Evolutionary conservation across 2,797 vertebrate species (phyloP).

Genomic region (Numenius phaeopus): DNA sequence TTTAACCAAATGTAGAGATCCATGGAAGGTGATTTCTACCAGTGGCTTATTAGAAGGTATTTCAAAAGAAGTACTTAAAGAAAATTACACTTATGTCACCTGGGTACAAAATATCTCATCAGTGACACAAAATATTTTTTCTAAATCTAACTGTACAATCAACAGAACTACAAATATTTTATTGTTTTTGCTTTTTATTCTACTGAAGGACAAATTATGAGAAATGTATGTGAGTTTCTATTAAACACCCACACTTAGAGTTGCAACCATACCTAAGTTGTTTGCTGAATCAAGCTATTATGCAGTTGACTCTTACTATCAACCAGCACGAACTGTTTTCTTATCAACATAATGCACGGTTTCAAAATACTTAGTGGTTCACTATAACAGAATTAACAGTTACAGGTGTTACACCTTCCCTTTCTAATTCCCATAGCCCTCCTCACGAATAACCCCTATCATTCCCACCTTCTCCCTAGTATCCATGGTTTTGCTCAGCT

Average conservation of each 20-base stretch:
- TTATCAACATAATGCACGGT: background rate
- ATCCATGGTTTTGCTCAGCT: background rate
- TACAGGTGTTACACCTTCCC: background rate
- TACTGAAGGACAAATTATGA: background rate
- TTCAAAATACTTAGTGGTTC: background rate
- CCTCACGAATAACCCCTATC: background rate
- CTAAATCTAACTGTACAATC: background rate
- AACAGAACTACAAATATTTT: background rate
- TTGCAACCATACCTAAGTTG: background rate
- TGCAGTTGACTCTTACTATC: background rate
- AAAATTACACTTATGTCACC: background rate
- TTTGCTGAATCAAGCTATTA: background rate
- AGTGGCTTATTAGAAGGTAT: background rate
- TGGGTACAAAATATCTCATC: background rate
- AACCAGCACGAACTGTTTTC: background rate
- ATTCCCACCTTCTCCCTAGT: no score
- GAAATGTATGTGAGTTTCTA: accelerated
- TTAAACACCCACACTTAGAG: background rate
- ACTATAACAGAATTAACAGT: background rate
- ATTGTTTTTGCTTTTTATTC: background rate
- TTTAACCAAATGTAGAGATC: background rate
- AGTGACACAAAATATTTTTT: background rate
- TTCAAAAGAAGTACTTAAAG: background rate
- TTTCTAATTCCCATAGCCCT: background rate
- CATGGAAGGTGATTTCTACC: background rate